A percentile compares a stretch with the other conserved stretches of the same genome.
Evolutionary conservation across 2,113 vertebrate genomes (phyloP).

Genomic region (Percopsis transmontana): DNA sequence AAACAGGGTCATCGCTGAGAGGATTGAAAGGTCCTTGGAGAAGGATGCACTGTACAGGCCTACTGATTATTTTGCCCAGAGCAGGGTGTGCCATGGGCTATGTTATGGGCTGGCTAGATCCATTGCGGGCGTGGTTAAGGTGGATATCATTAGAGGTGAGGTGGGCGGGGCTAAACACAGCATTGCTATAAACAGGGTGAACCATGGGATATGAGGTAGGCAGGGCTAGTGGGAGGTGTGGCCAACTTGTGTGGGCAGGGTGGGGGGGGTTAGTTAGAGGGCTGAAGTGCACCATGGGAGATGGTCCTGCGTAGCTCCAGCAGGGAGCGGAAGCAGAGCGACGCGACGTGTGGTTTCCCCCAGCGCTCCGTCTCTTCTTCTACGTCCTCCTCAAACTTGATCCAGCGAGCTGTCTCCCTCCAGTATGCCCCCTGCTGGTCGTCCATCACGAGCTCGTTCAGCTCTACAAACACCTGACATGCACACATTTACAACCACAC

Average conservation of each 20-base stretch:
- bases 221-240: not conserved
- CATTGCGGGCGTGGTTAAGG: not conserved
- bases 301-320: slow-evolving; percentile 88
- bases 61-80: too few species aligned
- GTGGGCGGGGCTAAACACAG: not conserved
- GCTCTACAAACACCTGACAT: slow-evolving; percentile 95
- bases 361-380: slow-evolving; percentile 91
- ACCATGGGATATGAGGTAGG: not conserved
- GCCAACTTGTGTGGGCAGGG: not conserved
- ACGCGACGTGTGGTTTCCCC: slow-evolving; percentile 89
- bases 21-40: too few species aligned
- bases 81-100: too few species aligned
- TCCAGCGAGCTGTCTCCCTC: slow-evolving; percentile 92
- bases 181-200: not conserved
- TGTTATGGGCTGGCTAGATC: too few species aligned
- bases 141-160: not conserved
- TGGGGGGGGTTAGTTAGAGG: not conserved
- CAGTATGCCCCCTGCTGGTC: slow-evolving; percentile 93
- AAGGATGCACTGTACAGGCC: too few species aligned
- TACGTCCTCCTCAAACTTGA: slow-evolving; percentile 93
- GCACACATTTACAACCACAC: slow-evolving; percentile 34
- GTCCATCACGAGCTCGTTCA: slow-evolving; percentile 90
- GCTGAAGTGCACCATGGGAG: slow-evolving; percentile 78
- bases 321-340: slow-evolving; percentile 89
- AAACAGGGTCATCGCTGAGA: too few species aligned